A percentile compares a stretch with the other conserved stretches of the same genome.
These are phyloP conservation scores for Mimachlamys varia DNA, from an alignment of 2,888 invertebrate genomes.

Conservation along the genomic window DNA sequence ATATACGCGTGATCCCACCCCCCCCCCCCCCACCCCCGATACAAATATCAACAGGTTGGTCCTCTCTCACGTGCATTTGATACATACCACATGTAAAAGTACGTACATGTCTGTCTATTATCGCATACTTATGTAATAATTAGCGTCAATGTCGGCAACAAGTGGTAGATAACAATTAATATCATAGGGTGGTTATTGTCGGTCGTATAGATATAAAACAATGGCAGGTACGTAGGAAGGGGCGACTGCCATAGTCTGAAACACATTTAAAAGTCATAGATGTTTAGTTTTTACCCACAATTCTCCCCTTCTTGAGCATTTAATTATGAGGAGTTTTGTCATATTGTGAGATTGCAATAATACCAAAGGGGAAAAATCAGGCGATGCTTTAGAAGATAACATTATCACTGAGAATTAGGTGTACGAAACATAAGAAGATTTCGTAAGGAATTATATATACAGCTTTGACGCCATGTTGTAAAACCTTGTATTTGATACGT, in stretches of 20 bases:
- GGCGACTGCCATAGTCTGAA: neutral
- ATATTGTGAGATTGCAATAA: neutral
- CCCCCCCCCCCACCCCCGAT: neutral
- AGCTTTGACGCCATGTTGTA: neutral
- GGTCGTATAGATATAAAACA: neutral
- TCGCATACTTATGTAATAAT: slow-evolving; percentile 33
- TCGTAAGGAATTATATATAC: neutral
- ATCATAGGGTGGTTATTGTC: neutral
- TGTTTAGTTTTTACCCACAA: neutral
- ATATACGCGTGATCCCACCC: neutral
- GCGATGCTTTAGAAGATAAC: neutral
- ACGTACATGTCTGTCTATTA: neutral
- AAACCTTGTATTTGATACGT: neutral
- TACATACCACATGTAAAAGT: slow-evolving; percentile 15
- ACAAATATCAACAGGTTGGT: slow-evolving; percentile 3
- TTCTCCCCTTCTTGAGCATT: neutral
- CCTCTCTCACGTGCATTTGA: neutral
- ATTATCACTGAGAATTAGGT: neutral
- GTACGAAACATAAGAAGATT: neutral
- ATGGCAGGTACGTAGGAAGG: neutral
- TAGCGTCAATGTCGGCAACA: neutral
- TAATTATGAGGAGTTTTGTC: neutral
- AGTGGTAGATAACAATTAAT: slow-evolving; percentile 5
- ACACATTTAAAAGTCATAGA: neutral
- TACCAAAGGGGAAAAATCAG: neutral